A percentile compares a stretch with the other conserved stretches of the same genome.
Evolutionary conservation across 53 echinoderm and acorn worm species (phyloP).

Genomic region (Zoroaster sp.): DNA sequence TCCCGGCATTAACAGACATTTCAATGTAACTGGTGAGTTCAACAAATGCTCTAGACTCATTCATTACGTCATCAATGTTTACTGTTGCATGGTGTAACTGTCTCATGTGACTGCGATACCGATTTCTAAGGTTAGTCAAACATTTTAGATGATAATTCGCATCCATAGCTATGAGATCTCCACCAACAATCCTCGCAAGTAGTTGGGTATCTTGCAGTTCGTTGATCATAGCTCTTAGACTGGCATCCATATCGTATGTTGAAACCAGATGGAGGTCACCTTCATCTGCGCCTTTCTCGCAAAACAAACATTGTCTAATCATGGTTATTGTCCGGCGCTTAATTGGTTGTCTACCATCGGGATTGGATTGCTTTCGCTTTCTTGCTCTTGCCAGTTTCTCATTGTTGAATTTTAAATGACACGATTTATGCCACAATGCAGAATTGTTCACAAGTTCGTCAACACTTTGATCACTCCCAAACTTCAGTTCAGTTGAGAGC

Average conservation of each 20-base stretch:
- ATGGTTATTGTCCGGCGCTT: not conserved
- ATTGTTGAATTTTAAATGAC: not conserved
- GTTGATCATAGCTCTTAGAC: not conserved
- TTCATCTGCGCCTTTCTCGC: not conserved
- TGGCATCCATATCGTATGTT: no score
- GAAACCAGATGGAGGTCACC: no score
- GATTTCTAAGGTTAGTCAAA: not conserved
- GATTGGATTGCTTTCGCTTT: not conserved
- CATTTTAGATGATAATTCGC: conserved; percentile 13
- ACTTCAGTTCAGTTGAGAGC: not conserved
- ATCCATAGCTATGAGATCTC: not conserved
- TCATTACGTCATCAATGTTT: not conserved
- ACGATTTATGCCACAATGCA: not conserved
- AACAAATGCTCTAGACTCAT: conserved; percentile 6
- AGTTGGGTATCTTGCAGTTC: not conserved
- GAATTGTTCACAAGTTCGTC: not conserved
- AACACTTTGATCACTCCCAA: not conserved
- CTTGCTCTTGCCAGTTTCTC: not conserved
- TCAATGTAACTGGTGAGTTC: conserved; percentile 5
- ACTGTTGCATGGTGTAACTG: not conserved
- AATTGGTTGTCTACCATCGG: not conserved
- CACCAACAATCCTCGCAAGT: not conserved
- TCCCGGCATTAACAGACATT: not conserved
- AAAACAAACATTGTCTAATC: no score
- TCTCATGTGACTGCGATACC: not conserved